A percentile compares a stretch with the other conserved stretches of the same genome.
Conservation (phyloP, 2,113 vertebrate species). For the Centropus bengalensis region DNA sequence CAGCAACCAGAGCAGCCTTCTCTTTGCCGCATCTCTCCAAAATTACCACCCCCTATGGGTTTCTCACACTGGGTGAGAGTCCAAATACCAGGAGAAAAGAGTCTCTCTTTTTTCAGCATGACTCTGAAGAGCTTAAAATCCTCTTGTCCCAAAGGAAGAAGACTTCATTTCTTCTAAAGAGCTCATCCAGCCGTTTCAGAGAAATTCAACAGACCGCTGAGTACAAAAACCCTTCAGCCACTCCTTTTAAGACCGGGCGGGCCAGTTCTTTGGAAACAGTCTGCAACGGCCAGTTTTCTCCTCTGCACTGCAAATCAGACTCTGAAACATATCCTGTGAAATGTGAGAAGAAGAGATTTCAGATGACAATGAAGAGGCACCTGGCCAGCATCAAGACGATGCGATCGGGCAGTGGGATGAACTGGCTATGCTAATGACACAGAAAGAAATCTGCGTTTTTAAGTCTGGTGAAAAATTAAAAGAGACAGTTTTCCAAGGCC, state of each 20-base stretch:
- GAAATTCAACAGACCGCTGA: neutral
- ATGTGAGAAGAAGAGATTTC: conserved; percentile 65
- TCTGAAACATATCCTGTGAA: neutral
- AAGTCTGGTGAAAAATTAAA: neutral
- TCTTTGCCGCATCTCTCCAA: conserved; percentile 73
- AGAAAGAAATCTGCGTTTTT: neutral
- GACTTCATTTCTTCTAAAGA: neutral
- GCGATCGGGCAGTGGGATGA: neutral
- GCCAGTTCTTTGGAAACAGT: neutral
- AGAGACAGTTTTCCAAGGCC: neutral
- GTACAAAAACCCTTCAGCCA: neutral
- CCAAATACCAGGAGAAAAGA: conserved; percentile 72
- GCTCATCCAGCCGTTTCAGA: neutral
- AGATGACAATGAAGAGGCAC: conserved; percentile 61
- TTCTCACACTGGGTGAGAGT: conserved; percentile 69
- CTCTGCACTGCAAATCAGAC: neutral
- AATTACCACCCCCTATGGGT: conserved; percentile 67
- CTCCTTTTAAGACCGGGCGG: neutral
- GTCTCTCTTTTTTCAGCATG: conserved; percentile 73
- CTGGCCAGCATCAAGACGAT: conserved; percentile 33
- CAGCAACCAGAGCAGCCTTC: conserved; percentile 57
- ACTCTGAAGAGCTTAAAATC: conserved; percentile 27
- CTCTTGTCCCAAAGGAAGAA: conserved; percentile 34
- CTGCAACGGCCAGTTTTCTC: neutral
- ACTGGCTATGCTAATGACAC: neutral